A percentile compares a stretch with the other conserved stretches of the same genome.
Conservation (phyloP, 1,140 invertebrate species). For the Drosophila carrolli region DNA sequence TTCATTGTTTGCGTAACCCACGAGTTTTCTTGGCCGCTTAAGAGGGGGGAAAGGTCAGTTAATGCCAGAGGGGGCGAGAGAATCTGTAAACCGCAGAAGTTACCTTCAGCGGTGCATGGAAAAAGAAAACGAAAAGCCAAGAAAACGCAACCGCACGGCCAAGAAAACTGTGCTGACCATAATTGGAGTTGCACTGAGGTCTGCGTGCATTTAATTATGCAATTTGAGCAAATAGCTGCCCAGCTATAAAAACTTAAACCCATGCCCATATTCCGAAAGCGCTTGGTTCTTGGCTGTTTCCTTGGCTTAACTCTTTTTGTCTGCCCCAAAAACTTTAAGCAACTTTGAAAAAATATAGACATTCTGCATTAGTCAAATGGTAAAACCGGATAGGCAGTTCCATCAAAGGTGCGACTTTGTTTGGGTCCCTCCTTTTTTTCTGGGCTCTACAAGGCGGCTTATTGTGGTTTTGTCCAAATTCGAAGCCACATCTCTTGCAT, state of each 20-base stretch:
- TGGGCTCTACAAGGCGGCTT: constrained; percentile 17
- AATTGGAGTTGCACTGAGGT: constrained; percentile 75
- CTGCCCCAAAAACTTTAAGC: constrained; percentile 51
- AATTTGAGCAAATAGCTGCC: constrained; percentile 74
- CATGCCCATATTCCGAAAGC: constrained; percentile 20
- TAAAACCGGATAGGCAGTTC: constrained; percentile 40
- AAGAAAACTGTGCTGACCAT: constrained; percentile 65
- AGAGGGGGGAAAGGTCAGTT: constrained; percentile 40
- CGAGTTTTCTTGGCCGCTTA: constrained; percentile 3
- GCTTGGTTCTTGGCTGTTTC: constrained; percentile 52
- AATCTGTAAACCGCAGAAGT: constrained; percentile 44
- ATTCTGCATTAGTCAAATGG: constrained; percentile 57
- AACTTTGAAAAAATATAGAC: constrained; percentile 31
- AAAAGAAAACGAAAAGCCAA: constrained; percentile 49
- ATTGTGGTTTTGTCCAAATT: constrained; percentile 25
- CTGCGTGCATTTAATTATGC: constrained; percentile 83
- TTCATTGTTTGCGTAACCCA: constrained; percentile 13
- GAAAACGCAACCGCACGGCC: constrained; percentile 68
- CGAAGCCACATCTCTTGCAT: constrained; percentile 4
- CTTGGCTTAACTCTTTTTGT: constrained; percentile 12
- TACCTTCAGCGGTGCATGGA: constrained; percentile 57
- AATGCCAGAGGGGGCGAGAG: constrained; percentile 8
- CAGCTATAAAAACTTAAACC: constrained; percentile 18
- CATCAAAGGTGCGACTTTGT: constrained; percentile 32
- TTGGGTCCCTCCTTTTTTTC: constrained; percentile 3